Evolutionary conservation across 2,888 invertebrate species (phyloP).

Genomic region (Cryptus viduatorius): DNA sequence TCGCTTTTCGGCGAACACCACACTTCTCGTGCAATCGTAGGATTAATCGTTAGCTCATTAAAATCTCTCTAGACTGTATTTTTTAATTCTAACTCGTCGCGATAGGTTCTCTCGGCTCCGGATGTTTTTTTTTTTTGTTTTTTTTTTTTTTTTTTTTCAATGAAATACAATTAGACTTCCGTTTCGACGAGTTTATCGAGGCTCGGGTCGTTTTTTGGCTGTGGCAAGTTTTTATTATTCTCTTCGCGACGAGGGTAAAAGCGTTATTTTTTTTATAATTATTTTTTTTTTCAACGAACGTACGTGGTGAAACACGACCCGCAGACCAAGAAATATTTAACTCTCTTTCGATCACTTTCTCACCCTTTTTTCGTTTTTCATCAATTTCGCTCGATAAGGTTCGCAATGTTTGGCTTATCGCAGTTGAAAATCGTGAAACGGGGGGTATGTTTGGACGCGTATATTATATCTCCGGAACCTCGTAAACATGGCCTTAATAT

Average conservation of each 20-base stretch:
- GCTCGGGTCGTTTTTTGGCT: conserved; percentile 57
- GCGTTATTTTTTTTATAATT: too few relatives aligned
- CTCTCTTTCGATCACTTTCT: conserved; percentile 36
- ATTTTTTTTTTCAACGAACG: conserved; percentile 57
- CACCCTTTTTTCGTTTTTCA: conserved; percentile 42
- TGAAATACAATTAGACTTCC: conserved; percentile 23
- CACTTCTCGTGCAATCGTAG: conserved; percentile 80
- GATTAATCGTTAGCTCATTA: conserved; percentile 73
- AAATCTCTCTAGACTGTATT: conserved; percentile 65
- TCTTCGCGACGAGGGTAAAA: conserved; percentile 17
- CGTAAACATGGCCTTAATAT: conserved; percentile 81
- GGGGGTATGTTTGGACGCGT: conserved; percentile 63
- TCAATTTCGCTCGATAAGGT: conserved; percentile 27
- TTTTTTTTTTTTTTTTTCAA: not conserved
- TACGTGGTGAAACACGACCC: conserved; percentile 58
- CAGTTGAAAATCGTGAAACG: conserved; percentile 77
- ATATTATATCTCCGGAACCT: conserved; percentile 76
- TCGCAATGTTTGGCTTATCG: conserved; percentile 32
- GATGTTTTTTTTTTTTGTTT: not conserved
- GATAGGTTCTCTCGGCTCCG: conserved; percentile 48
- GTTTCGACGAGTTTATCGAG: conserved; percentile 30
- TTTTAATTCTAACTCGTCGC: conserved; percentile 58
- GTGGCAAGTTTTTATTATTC: conserved; percentile 52
- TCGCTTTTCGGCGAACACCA: conserved; percentile 71
- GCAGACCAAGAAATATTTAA: conserved; percentile 33